Conservation (phyloP, 2,113 vertebrate species). For the Myotis lucifugus region DNA sequence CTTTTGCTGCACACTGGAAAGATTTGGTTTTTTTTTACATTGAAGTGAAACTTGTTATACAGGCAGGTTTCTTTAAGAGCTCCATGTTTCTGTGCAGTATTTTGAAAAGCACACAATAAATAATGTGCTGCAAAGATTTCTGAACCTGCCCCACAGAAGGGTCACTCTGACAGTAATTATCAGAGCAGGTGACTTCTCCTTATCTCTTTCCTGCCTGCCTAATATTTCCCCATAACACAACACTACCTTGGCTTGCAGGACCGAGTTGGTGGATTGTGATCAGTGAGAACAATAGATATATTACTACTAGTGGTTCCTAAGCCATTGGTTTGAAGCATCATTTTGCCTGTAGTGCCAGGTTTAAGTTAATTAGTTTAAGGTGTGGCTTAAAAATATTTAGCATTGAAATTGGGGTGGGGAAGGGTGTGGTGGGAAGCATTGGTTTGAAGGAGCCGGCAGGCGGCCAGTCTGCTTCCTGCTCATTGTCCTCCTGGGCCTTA, state of each 20-base stretch:
- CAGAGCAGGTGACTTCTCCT: neutral
- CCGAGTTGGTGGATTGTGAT: neutral
- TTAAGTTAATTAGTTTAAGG: constrained; percentile 54
- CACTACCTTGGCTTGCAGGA: neutral
- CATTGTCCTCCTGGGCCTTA: neutral
- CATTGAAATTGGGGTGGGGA: constrained; percentile 45
- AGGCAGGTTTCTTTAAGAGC: neutral
- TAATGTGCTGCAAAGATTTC: neutral
- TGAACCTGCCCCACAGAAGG: neutral
- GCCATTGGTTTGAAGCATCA: constrained; percentile 19
- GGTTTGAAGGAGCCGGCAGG: neutral
- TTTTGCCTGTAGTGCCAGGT: constrained; percentile 33
- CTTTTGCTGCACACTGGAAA: neutral
- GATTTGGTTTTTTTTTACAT: neutral
- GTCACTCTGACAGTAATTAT: neutral
- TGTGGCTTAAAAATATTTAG: constrained; percentile 40
- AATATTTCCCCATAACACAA: neutral
- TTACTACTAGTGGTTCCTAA: constrained; percentile 30
- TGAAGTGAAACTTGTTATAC: neutral
- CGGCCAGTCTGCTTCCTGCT: neutral
- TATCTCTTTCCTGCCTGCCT: neutral
- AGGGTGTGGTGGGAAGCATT: neutral
- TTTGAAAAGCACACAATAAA: neutral
- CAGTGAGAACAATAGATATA: neutral
- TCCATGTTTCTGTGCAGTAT: neutral